phyloP scores from a whole-genome alignment of 2,888 invertebrate species.

The Hanleya hanleyi region DNA sequence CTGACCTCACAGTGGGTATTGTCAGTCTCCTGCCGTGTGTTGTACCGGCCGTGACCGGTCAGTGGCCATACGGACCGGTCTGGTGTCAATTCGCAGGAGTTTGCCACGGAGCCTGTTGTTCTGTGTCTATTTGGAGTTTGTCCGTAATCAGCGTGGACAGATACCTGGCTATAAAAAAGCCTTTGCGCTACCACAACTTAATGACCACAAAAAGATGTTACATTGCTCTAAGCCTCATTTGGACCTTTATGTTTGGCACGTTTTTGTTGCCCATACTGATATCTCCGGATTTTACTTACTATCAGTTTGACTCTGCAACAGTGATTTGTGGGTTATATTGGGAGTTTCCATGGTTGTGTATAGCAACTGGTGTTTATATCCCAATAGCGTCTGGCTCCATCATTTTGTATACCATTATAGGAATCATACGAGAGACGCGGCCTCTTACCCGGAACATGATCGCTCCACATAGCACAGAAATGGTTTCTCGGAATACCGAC shows the following conservation, averaged over 20 bases:
- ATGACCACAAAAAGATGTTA: constrained; percentile 24
- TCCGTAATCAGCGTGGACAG: constrained; percentile 47
- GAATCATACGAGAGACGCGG: constrained; percentile 18
- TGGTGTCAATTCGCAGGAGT: constrained; percentile 50
- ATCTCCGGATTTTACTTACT: constrained; percentile 32
- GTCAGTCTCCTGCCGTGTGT: constrained; percentile 43
- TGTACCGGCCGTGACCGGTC: constrained; percentile 31
- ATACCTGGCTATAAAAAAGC: constrained; percentile 44
- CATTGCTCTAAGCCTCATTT: constrained; percentile 21
- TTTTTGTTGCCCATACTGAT: constrained; percentile 38
- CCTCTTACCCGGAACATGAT: not conserved
- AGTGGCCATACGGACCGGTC: constrained; percentile 45
- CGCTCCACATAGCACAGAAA: not conserved
- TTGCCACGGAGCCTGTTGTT: constrained; percentile 41
- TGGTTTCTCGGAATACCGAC: not conserved
- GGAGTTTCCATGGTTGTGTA: constrained; percentile 39
- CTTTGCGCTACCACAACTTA: constrained; percentile 36
- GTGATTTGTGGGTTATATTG: constrained; percentile 42
- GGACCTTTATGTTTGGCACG: constrained; percentile 34
- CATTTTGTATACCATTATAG: constrained; percentile 35
- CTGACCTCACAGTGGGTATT: constrained; percentile 45
- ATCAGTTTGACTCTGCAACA: constrained; percentile 25
- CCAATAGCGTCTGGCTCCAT: constrained; percentile 40
- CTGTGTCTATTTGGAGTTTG: constrained; percentile 51
- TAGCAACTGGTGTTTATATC: constrained; percentile 38